Evolutionary conservation across 2,888 invertebrate genomes (phyloP).

Genomic region (Escarpia spicata): DNA sequence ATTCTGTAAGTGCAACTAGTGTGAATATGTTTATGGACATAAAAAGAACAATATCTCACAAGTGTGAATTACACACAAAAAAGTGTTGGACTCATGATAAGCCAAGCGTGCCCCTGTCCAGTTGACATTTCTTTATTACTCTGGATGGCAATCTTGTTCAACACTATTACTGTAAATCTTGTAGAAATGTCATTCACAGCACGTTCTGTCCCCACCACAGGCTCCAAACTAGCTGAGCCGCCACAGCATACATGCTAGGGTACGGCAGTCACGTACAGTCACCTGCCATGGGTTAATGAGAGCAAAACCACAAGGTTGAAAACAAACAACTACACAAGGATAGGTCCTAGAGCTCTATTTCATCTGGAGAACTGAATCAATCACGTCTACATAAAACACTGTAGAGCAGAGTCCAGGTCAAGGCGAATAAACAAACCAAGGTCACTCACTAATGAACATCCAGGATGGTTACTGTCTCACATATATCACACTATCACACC

Average conservation of each 20-base stretch:
- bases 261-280: neutral
- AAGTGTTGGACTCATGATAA: too few relatives aligned
- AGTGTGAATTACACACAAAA: too few relatives aligned
- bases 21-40: neutral
- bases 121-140: too few relatives aligned
- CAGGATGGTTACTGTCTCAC: neutral
- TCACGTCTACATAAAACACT: neutral
- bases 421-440: neutral
- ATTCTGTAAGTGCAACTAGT: too few relatives aligned
- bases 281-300: too few relatives aligned
- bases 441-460: neutral
- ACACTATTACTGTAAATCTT: too few relatives aligned
- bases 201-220: neutral
- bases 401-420: neutral
- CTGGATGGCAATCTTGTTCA: too few relatives aligned
- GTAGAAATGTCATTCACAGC: neutral
- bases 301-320: neutral
- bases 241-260: neutral
- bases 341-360: neutral
- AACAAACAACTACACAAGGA: neutral
- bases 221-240: too few relatives aligned
- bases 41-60: neutral
- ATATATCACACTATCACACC: neutral
- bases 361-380: neutral
- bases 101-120: too few relatives aligned